Evolutionary conservation across 2,888 invertebrate species (phyloP).

Genomic region (Cephus spinipes): DNA sequence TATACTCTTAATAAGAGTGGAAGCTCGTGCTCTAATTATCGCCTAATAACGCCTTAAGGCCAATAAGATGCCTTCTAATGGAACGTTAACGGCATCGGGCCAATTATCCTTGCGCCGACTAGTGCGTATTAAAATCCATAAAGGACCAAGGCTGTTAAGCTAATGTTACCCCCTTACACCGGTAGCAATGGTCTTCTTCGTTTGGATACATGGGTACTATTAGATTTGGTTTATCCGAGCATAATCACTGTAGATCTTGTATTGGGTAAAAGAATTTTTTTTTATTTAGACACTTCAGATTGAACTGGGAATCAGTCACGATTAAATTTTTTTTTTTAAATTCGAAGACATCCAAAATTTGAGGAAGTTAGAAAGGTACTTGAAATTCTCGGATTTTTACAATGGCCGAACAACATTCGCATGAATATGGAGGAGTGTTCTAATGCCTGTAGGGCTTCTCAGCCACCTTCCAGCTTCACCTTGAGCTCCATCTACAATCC

Average conservation of each 20-base stretch:
- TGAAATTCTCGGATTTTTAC: conserved; percentile 31
- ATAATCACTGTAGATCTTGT: too few relatives aligned
- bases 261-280: too few relatives aligned
- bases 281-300: too few relatives aligned
- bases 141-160: conserved; percentile 13
- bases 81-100: conserved; percentile 57
- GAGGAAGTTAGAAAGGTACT: background rate
- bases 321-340: too few relatives aligned
- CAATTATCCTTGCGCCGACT: conserved; percentile 54
- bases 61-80: conserved; percentile 65
- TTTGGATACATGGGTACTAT: too few relatives aligned
- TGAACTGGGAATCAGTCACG: too few relatives aligned
- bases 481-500: background rate
- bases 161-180: too few relatives aligned
- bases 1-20: conserved; percentile 53
- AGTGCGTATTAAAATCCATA: conserved; percentile 48
- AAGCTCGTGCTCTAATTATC: conserved; percentile 34
- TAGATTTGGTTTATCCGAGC: too few relatives aligned
- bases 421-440: conserved; percentile 57
- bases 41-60: conserved; percentile 62
- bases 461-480: conserved; percentile 35
- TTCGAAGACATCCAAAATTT: too few relatives aligned
- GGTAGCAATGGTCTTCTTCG: too few relatives aligned
- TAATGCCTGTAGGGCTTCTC: conserved; percentile 44
- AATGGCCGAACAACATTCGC: conserved; percentile 40